Evolutionary conservation across 2,113 vertebrate genomes (phyloP).

Genomic region (Mugil cephalus): DNA sequence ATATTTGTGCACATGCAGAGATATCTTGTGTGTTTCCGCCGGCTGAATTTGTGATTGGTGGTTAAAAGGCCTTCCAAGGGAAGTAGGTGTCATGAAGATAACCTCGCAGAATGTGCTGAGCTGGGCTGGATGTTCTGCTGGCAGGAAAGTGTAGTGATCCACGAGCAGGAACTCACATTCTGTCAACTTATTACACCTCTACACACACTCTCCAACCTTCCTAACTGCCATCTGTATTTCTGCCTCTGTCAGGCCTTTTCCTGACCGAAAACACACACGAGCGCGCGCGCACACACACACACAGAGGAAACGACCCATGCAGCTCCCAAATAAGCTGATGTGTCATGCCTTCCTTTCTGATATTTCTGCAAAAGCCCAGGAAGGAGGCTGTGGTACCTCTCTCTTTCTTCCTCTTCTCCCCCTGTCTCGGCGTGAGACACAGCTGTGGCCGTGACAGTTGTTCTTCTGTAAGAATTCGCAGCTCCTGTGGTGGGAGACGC

Average conservation of each 20-base stretch:
- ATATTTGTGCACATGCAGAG: slow-evolving; percentile 31
- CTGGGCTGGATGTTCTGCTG: slow-evolving; percentile 62
- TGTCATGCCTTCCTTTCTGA: slow-evolving; percentile 87
- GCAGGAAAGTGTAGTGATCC: slow-evolving; percentile 74
- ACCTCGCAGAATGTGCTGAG: slow-evolving; percentile 80
- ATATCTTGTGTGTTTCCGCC: slow-evolving; percentile 20
- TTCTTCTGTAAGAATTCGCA: slow-evolving; percentile 42
- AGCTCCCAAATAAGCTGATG: slow-evolving; percentile 84
- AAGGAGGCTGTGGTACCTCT: slow-evolving; percentile 72
- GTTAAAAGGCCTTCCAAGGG: slow-evolving; percentile 55
- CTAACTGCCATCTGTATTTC: slow-evolving; percentile 71
- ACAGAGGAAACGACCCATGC: slow-evolving; percentile 72
- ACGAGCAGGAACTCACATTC: slow-evolving; percentile 75
- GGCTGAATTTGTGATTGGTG: slow-evolving; percentile 30
- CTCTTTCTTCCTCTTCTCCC: slow-evolving; percentile 63
- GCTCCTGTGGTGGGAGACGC: slow-evolving; percentile 47
- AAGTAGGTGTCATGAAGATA: slow-evolving; percentile 78
- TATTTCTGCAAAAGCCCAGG: slow-evolving; percentile 85
- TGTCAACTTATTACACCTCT: slow-evolving; percentile 57
- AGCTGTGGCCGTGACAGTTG: slow-evolving; percentile 51
- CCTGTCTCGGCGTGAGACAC: slow-evolving; percentile 41
- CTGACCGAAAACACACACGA: slow-evolving; percentile 64
- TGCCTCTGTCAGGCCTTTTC: slow-evolving; percentile 77
- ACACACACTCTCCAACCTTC: slow-evolving; percentile 24
- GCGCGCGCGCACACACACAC: slow-evolving; percentile 42